Evolutionary conservation across 2,797 vertebrate genomes (phyloP), one percentile per base, ranked within the genome.

Genomic region (Hydrocynus forskahlii): DNA sequence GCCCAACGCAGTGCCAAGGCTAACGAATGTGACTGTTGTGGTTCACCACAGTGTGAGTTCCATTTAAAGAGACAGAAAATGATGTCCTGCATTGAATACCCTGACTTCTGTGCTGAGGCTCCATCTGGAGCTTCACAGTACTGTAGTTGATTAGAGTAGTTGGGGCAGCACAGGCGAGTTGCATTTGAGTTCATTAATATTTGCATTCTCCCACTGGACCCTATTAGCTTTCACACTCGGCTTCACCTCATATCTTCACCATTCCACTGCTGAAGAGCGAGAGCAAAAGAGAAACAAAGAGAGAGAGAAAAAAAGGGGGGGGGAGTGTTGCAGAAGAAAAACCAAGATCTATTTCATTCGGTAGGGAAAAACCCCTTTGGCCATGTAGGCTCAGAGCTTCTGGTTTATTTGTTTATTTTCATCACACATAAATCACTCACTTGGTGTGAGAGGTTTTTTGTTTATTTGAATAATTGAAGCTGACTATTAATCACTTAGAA

Each of bases 101-200:
- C 52, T 2, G 17, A 40, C 3, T 45, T 25, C 57, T 77, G 50
- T 57, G 40, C 68, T 29, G 38, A n/a, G 4, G 52, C 72, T 71
- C 54, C 62, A 48, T 57, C 38, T 45, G 79, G 63, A 57, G 8
- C 69, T 68, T 38, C 60, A 29, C 52, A 82, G 70, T 40, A 57
- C 55, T 55, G 38, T 68, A 52, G 81, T 23, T 83, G 66, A 81
- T 80, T 72, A 78, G 67, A 73, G 25, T 40, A 76, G 62, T 76
- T 81, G 35, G 35, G 83, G 57, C 48, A 69, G 77, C 23, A 68
- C 43, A 77, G 62, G 29, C 50, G 54, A 83, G 67, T 81, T 80
- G 55, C 76, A 80, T 70, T 80, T 64, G 66, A 74, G 80, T 81
- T 86, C 83, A 85, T 88, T 85, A 85, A 86, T 85, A 76, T 75